Conservation (phyloP, 2,113 vertebrate genomes). For the Pterocles orientalis region DNA sequence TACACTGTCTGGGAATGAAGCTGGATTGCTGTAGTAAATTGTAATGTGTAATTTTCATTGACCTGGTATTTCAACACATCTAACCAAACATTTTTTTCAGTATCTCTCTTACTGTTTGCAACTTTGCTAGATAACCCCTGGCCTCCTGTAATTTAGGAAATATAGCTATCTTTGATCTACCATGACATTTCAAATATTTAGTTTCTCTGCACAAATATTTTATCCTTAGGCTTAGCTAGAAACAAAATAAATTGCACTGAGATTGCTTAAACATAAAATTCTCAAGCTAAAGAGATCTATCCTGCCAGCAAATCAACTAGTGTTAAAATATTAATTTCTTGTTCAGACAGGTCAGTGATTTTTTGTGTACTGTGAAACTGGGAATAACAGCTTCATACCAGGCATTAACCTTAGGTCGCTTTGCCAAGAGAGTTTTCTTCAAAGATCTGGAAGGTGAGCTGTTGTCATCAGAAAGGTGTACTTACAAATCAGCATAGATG, state of each 20-base stretch:
- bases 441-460: not conserved
- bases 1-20: not conserved
- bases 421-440: not conserved
- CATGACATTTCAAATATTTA: not conserved
- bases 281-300: not conserved
- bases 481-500: not conserved
- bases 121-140: not conserved
- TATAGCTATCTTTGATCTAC: not conserved
- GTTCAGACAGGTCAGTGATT: not conserved
- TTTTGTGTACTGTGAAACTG: not conserved
- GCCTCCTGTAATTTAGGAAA: not conserved
- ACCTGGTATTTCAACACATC: not conserved
- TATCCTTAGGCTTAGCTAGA: not conserved
- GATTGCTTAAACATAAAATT: slow-evolving; percentile 14
- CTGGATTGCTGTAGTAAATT: not conserved
- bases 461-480: not conserved
- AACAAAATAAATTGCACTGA: not conserved
- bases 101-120: not conserved
- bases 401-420: not conserved
- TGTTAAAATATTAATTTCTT: slow-evolving; percentile 38
- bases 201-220: not conserved
- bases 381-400: not conserved
- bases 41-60: not conserved
- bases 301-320: not conserved
- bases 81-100: not conserved